Evolutionary conservation across 2,888 invertebrate genomes (phyloP), one percentile per base, ranked within the genome.

Genomic region (Microplitis manilae): DNA sequence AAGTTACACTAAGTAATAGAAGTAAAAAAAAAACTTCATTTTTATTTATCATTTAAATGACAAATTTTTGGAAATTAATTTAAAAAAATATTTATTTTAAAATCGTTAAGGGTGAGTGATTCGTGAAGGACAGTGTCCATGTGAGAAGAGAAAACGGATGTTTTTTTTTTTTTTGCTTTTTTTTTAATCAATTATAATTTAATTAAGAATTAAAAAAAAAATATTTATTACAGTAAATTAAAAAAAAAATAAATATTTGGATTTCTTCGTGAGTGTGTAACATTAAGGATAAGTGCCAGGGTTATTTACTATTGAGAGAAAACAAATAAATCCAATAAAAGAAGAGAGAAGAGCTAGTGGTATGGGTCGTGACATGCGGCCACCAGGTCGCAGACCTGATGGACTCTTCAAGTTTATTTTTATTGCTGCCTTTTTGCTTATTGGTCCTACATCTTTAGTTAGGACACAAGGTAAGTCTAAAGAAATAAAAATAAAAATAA

Each of bases 381-480:
- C 79, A 81, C 82, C 81, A 75, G 82, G 80, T 82, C 78, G 71
- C 70, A 81, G 81, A 81, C 81, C 80, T 81, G 82, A 75, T 80
- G 82, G 77, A 81, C 75, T 76, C 69, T 75, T 78, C 72, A 72
- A 72, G 68, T 73, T 79, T 73, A 75, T 77, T 73, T 75, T 74
- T 74, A 38, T 81, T 67, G 74, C 78, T 79, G 78, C 79, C 79
- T 79, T 79, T 77, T 75, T 77, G 20, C 77, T 82, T 13, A 50
- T 82, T 17, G 68, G 77, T 72, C 71, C 79, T 61, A 76, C 79
- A 62, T 76, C 77, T 65, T 75, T 77, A 15, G 78, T 75, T 15
- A 76, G 61, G 41, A 76, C 78, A n/a, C 79, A 82, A 79, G 81
- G 82, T 82, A 71, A 78, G 82, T 79, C 17, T 13, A 40, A 41